These are phyloP conservation scores for Pachydiplax longipennis DNA, from an alignment of 2,888 invertebrate species.

Conservation along the genomic window DNA sequence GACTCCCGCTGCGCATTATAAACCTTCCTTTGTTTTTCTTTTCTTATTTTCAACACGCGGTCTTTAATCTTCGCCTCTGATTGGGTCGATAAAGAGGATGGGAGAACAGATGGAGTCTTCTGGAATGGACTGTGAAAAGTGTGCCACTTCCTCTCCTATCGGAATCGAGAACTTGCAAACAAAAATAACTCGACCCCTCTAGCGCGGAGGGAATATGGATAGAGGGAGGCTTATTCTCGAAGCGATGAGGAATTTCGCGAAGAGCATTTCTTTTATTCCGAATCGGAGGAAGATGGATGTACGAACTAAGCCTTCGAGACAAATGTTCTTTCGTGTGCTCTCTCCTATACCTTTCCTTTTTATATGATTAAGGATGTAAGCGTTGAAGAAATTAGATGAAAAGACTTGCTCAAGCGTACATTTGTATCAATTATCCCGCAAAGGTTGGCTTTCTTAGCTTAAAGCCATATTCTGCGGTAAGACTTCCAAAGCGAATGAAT, in stretches of 20 bases:
- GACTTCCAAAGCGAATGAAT: too few species aligned
- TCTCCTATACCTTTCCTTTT: too few species aligned
- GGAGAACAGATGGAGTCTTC: not conserved
- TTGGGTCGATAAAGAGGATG: not conserved
- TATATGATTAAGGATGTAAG: too few species aligned
- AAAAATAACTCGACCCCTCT: too few species aligned
- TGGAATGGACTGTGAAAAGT: not conserved
- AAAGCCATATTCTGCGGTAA: too few species aligned
- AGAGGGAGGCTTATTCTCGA: not conserved
- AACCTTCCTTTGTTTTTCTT: not conserved
- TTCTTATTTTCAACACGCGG: not conserved
- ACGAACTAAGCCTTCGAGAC: too few species aligned
- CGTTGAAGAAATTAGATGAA: too few species aligned
- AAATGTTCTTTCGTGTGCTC: too few species aligned
- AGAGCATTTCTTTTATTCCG: not conserved
- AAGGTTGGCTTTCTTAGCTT: too few species aligned
- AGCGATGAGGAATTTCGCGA: not conserved
- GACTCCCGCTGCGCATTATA: not conserved
- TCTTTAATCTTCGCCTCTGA: not conserved
- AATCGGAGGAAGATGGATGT: not conserved
- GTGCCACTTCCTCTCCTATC: not conserved
- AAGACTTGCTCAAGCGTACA: too few species aligned
- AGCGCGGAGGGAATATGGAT: too few species aligned
- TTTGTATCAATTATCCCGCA: too few species aligned
- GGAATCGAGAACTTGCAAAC: not conserved